phyloP scores from a whole-genome alignment of 2,797 vertebrate species.

The Aselliscus stoliczkanus region DNA sequence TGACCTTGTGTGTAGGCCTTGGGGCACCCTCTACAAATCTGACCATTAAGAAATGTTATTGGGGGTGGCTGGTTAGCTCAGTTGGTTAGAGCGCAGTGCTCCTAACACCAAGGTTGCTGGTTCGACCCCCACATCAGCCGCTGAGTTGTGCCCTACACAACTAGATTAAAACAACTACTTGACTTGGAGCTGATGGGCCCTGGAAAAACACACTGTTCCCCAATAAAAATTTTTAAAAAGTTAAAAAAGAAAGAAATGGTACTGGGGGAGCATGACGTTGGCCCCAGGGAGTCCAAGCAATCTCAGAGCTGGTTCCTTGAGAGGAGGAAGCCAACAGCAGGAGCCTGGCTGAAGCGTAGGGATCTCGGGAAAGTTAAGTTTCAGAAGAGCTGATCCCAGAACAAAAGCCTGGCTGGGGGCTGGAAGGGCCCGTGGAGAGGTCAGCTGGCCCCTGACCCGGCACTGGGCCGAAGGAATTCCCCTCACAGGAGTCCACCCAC shows the following conservation, averaged over 20 bases:
- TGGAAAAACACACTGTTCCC: too few species aligned
- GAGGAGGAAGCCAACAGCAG: neutral
- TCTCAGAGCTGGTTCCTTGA: neutral
- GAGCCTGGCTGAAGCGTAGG: neutral
- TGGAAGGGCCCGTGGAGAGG: neutral
- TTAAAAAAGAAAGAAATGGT: too few species aligned
- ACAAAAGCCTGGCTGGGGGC: neutral
- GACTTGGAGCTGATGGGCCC: too few species aligned
- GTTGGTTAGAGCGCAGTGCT: too few species aligned
- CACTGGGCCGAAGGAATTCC: neutral
- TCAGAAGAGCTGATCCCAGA: neutral
- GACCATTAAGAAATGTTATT: too few species aligned
- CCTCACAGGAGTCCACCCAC: accelerated
- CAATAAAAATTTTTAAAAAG: too few species aligned
- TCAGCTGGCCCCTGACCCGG: neutral
- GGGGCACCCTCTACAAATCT: neutral
- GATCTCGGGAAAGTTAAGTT: accelerated
- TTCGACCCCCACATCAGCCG: too few species aligned
- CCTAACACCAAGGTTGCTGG: too few species aligned
- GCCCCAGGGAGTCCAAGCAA: neutral
- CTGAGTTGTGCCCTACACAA: too few species aligned
- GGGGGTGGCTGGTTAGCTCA: neutral
- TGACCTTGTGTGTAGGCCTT: neutral
- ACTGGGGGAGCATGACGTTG: neutral
- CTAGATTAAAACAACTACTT: too few species aligned